A percentile compares a stretch with the other conserved stretches of the same genome.
These are phyloP conservation scores for Caenorhabditis becei DNA, from an alignment of 2,888 invertebrate genomes.

Conservation along the genomic window DNA sequence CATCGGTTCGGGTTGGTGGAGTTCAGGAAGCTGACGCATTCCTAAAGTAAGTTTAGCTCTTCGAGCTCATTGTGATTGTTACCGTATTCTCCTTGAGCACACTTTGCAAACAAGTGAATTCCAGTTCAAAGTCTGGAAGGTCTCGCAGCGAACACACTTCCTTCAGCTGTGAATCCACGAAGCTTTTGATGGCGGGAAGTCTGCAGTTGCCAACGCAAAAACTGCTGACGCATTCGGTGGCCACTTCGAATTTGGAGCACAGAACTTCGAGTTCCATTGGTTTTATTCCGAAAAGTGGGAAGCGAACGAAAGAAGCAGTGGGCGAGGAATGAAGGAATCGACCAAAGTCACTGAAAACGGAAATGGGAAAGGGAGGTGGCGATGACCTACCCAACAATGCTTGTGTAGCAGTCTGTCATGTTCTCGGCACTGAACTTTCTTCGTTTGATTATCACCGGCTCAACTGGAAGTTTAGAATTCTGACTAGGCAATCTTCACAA, in stretches of 20 bases:
- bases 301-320: constrained; percentile 55
- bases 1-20: constrained; percentile 53
- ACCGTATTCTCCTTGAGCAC: constrained; percentile 49
- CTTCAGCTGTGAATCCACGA: constrained; percentile 59
- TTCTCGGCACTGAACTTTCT: constrained; percentile 45
- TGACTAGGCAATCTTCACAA: background rate
- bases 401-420: constrained; percentile 60
- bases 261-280: constrained; percentile 60
- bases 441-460: background rate
- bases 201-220: constrained; percentile 61
- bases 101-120: constrained; percentile 59
- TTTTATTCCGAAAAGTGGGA: constrained; percentile 58
- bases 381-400: constrained; percentile 48
- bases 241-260: constrained; percentile 52
- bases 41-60: constrained; percentile 6
- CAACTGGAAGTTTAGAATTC: background rate
- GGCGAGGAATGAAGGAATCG: constrained; percentile 53
- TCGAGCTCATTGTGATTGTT: background rate
- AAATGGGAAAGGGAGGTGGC: background rate
- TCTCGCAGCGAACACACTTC: constrained; percentile 36
- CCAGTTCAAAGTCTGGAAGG: constrained; percentile 36
- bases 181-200: constrained; percentile 56
- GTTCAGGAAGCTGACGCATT: constrained; percentile 54
- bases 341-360: constrained; percentile 55
- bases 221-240: constrained; percentile 48